Evolutionary conservation across 2,888 invertebrate genomes (phyloP).

Genomic region (Anticlea derivata): DNA sequence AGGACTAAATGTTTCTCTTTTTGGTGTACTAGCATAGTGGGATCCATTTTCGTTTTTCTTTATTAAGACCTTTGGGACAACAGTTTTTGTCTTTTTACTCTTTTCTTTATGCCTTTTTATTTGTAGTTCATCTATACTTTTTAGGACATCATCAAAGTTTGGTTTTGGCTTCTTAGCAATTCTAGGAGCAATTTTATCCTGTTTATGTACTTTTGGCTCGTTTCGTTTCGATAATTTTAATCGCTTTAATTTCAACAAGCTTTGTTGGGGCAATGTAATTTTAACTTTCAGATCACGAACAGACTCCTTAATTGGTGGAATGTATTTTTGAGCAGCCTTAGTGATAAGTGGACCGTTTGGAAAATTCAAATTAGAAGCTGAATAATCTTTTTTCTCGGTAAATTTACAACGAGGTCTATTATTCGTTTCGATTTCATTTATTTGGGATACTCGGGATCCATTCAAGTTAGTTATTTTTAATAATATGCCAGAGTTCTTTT

Average conservation of each 20-base stretch:
- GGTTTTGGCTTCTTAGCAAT: constrained; percentile 71
- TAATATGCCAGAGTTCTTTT: constrained; percentile 65
- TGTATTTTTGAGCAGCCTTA: constrained; percentile 80
- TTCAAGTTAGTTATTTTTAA: constrained; percentile 74
- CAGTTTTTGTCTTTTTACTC: constrained; percentile 61
- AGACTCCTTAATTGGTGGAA: constrained; percentile 72
- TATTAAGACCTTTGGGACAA: constrained; percentile 77
- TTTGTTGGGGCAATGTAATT: constrained; percentile 71
- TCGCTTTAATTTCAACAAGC: constrained; percentile 69
- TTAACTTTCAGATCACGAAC: constrained; percentile 72
- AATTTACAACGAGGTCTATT: constrained; percentile 61
- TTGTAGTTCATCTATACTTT: constrained; percentile 78
- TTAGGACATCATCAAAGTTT: constrained; percentile 80
- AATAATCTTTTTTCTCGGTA: constrained; percentile 64
- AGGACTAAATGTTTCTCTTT: constrained; percentile 62
- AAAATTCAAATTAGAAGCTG: constrained; percentile 48
- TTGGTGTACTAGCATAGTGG: constrained; percentile 72
- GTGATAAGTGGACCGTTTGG: constrained; percentile 67
- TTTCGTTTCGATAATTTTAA: constrained; percentile 70
- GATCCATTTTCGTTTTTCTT: constrained; percentile 76
- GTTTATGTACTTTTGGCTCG: constrained; percentile 57
- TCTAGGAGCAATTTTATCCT: constrained; percentile 44
- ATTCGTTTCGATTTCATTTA: constrained; percentile 51
- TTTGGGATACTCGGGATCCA: constrained; percentile 66
- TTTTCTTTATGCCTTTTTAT: constrained; percentile 72